Evolutionary conservation across 1,140 invertebrate species (phyloP).

Genomic region (Musca vetustissima): DNA sequence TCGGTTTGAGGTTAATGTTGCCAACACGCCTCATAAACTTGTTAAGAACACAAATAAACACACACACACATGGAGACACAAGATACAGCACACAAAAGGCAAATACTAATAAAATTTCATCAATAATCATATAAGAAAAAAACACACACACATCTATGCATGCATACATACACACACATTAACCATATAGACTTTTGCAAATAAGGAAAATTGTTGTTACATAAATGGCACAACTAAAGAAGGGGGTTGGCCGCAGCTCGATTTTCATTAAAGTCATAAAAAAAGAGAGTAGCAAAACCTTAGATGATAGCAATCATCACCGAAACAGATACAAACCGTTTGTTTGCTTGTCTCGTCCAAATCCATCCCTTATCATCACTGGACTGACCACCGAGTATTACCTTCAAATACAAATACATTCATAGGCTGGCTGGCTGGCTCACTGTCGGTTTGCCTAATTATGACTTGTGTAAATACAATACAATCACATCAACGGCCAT

Average conservation of each 20-base stretch:
- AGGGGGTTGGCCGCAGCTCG: background rate
- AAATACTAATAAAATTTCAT: constrained; percentile 17
- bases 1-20: background rate
- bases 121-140: constrained; percentile 15
- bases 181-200: background rate
- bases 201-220: constrained; percentile 9
- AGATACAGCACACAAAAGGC: background rate
- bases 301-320: background rate
- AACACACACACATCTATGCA: too few species aligned
- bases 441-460: too few species aligned
- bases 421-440: too few species aligned
- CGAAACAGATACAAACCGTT: background rate
- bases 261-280: constrained; percentile 22
- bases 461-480: constrained; percentile 23
- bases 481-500: constrained; percentile 2
- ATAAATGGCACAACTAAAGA: background rate
- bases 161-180: background rate
- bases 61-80: too few species aligned
- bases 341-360: too few species aligned
- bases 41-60: background rate
- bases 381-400: background rate
- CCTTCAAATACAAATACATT: background rate
- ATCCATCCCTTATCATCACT: background rate
- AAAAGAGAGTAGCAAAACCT: background rate
- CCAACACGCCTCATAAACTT: constrained; percentile 15